phyloP scores from a whole-genome alignment of 2,797 vertebrate genomes.

The Peromyscus aztecus region DNA sequence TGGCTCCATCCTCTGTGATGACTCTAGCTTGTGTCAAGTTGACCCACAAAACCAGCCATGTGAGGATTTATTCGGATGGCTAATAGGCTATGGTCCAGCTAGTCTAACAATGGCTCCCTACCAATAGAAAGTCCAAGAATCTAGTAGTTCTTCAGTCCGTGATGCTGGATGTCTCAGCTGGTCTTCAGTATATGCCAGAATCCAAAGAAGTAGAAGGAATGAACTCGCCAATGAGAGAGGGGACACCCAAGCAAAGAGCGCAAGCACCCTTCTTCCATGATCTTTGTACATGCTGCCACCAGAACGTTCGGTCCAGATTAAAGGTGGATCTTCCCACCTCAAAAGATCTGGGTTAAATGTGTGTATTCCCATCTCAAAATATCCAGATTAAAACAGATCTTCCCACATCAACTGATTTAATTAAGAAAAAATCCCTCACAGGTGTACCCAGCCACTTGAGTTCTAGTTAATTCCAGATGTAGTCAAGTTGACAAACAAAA shows the following conservation, averaged over 20 bases:
- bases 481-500: neutral
- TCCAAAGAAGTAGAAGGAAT: neutral
- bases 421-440: neutral
- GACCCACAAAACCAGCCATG: neutral
- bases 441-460: neutral
- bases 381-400: neutral
- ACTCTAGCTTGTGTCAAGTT: neutral
- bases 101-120: neutral
- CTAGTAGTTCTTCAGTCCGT: neutral
- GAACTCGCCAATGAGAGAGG: neutral
- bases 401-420: neutral
- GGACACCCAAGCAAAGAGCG: neutral
- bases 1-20: neutral
- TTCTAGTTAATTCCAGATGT: neutral
- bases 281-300: neutral
- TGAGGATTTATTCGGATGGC: neutral
- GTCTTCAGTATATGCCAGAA: neutral
- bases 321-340: neutral
- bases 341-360: neutral
- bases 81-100: neutral
- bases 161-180: neutral
- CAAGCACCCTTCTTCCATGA: neutral
- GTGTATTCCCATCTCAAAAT: neutral
- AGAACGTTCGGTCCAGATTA: neutral
- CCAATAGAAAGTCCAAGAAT: neutral